These are phyloP conservation scores for Ernsta delagoae DNA, from an alignment of 2,888 invertebrate species.

Conservation along the genomic window DNA sequence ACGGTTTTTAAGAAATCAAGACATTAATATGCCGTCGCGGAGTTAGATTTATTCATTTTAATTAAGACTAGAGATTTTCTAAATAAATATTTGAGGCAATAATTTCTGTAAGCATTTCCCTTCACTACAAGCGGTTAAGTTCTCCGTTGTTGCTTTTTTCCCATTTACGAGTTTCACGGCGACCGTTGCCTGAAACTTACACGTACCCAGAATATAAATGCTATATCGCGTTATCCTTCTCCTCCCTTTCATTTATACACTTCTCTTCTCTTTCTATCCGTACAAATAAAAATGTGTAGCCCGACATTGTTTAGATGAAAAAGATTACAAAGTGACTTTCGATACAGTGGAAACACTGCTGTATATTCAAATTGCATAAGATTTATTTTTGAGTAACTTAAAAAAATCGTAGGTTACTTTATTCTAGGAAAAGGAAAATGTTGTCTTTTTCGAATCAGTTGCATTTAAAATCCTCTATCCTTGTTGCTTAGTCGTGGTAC, in stretches of 20 bases:
- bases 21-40: constrained; percentile 37
- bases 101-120: constrained; percentile 52
- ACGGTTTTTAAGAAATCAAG: constrained; percentile 18
- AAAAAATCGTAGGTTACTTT: constrained; percentile 55
- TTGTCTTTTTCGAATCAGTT: constrained; percentile 83
- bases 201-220: constrained; percentile 85
- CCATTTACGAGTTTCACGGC: constrained; percentile 85
- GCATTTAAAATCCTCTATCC: constrained; percentile 80
- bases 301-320: constrained; percentile 77
- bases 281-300: constrained; percentile 83
- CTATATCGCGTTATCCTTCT: constrained; percentile 65
- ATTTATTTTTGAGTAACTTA: constrained; percentile 47
- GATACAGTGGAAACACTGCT: constrained; percentile 54
- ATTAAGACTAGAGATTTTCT: constrained; percentile 24
- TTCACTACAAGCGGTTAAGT: constrained; percentile 79
- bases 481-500: constrained; percentile 71
- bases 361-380: constrained; percentile 49
- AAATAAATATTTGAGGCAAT: constrained; percentile 26
- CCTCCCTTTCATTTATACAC: constrained; percentile 47
- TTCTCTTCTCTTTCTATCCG: constrained; percentile 63
- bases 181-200: constrained; percentile 85
- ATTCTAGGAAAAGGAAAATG: constrained; percentile 63
- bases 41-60: constrained; percentile 23
- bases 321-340: constrained; percentile 71
- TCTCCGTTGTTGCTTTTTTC: constrained; percentile 84